Conservation (phyloP, 2,797 vertebrate genomes). For the Scleropages formosus region DNA sequence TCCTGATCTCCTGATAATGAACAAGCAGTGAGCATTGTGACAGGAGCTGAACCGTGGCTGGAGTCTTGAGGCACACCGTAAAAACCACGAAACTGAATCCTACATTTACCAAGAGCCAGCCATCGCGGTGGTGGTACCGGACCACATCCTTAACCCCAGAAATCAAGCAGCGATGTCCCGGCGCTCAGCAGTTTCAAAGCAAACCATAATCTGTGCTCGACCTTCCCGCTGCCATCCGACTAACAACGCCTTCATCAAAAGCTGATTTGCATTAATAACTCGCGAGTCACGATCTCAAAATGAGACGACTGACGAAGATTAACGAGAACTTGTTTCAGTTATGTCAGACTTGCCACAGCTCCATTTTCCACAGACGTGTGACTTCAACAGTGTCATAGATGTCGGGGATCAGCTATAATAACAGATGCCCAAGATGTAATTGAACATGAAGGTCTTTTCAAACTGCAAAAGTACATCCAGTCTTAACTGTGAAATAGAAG, state of each 20-base stretch:
- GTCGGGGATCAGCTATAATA: slow-evolving; percentile 47
- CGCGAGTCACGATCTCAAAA: slow-evolving; percentile 39
- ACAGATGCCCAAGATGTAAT: slow-evolving; percentile 49
- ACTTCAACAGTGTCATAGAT: slow-evolving; percentile 26
- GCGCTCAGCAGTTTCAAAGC: slow-evolving; percentile 29
- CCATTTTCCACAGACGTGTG: slow-evolving; percentile 1
- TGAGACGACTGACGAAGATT: slow-evolving; percentile 60
- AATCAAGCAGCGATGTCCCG: background rate
- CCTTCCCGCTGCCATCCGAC: slow-evolving; percentile 40
- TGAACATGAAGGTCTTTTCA: slow-evolving; percentile 58
- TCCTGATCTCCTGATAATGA: background rate
- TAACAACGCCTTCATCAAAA: slow-evolving; percentile 63
- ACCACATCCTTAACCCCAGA: background rate
- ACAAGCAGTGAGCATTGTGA: background rate
- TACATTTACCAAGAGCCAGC: background rate
- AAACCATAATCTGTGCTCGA: background rate
- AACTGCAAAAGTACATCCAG: slow-evolving; percentile 32
- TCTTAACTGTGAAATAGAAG: slow-evolving; percentile 29
- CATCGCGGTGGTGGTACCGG: background rate
- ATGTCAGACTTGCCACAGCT: slow-evolving; percentile 33
- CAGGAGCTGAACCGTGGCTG: background rate
- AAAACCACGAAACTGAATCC: background rate
- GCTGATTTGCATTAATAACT: slow-evolving; percentile 50
- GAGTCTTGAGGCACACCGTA: background rate
- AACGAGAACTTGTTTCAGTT: slow-evolving; percentile 58